Conservation (phyloP, 1,140 invertebrate genomes). For the Charaxes varanes region DNA sequence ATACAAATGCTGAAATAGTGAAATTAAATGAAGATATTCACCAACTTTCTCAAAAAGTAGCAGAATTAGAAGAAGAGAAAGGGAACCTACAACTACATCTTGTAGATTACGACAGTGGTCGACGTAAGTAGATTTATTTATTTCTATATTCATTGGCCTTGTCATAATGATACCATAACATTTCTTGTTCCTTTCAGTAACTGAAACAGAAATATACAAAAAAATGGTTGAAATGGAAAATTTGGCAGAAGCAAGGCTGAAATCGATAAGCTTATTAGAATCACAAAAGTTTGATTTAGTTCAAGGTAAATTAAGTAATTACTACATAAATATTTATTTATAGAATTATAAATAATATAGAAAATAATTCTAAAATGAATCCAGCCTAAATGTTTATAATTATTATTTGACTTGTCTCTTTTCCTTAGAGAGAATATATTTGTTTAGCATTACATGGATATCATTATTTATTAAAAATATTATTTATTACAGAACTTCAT, state of each 20-base stretch:
- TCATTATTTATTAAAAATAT: no score
- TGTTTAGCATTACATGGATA: no score
- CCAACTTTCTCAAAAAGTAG: constrained; percentile 84
- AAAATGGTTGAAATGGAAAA: constrained; percentile 71
- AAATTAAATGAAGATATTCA: constrained; percentile 75
- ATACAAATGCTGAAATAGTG: constrained; percentile 81
- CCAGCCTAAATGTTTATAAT: no score
- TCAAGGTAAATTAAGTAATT: constrained; percentile 69
- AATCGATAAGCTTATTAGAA: constrained; percentile 77
- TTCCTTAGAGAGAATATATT: no score
- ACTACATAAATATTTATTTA: neutral
- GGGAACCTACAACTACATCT: constrained; percentile 89
- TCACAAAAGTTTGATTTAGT: constrained; percentile 80
- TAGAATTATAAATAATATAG: neutral
- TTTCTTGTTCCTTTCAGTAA: constrained; percentile 46
- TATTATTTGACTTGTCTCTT: no score
- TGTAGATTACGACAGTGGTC: constrained; percentile 86
- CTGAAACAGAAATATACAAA: constrained; percentile 65
- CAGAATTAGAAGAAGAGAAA: constrained; percentile 92
- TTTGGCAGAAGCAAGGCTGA: constrained; percentile 70
- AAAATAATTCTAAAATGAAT: no score
- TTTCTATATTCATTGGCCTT: no score
- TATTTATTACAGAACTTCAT: constrained; percentile 72
- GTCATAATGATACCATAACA: neutral
- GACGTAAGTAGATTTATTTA: constrained; percentile 75